A percentile compares a stretch with the other conserved stretches of the same genome.
phyloP scores from a whole-genome alignment of 2,113 vertebrate species.

The Silurus glanis region DNA sequence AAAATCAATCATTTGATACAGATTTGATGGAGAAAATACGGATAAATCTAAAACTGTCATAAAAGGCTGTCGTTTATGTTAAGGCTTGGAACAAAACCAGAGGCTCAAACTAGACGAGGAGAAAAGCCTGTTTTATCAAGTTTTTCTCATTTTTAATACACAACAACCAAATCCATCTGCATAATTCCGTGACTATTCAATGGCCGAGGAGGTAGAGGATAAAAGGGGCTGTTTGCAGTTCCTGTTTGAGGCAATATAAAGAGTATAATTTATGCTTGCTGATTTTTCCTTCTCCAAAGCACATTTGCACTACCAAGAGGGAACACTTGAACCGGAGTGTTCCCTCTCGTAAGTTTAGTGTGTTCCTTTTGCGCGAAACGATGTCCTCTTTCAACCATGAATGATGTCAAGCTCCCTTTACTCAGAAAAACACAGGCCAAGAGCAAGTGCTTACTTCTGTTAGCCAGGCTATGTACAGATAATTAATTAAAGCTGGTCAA shows the following conservation, averaged over 20 bases:
- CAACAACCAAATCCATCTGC: constrained; percentile 15
- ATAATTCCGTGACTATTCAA: background rate
- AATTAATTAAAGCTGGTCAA: constrained; percentile 43
- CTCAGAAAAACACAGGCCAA: background rate
- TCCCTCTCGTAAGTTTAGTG: background rate
- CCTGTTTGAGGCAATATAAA: constrained; percentile 12
- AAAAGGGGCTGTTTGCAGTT: background rate
- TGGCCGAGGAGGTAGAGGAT: background rate
- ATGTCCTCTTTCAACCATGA: background rate
- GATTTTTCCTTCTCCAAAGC: constrained; percentile 45
- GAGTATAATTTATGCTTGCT: background rate
- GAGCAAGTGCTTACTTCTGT: background rate
- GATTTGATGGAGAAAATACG: background rate
- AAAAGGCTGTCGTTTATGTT: background rate
- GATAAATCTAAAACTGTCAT: background rate
- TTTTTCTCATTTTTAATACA: background rate
- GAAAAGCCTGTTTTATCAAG: background rate
- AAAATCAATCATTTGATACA: background rate
- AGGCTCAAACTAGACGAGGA: background rate
- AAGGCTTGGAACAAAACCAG: background rate
- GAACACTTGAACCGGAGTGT: constrained; percentile 23
- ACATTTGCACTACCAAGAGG: constrained; percentile 61
- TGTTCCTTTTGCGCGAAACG: background rate
- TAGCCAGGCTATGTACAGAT: background rate
- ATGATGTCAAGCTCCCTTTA: constrained; percentile 38